Base-by-base conservation (phyloP, 2,797 vertebrate genomes). In the Xyrichtys novacula region DNA sequence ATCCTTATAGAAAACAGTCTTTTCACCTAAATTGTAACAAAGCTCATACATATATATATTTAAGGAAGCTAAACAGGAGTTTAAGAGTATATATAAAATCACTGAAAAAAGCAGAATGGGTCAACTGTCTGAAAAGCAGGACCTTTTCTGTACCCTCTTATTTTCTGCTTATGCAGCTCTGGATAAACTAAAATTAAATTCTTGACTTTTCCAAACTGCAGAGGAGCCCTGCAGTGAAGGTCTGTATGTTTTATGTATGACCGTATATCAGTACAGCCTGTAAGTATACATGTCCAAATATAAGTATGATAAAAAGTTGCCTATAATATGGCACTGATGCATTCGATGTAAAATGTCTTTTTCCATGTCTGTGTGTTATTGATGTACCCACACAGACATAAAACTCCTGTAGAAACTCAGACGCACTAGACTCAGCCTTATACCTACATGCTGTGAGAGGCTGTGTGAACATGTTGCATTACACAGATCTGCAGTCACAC, bases 401-500 rank as follows among this genome's bases (percentile, higher is more conserved):
- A 26, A 78, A 9, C 22, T 34, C 20, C 38, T 15, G 8, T 54
- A 5, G 20, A 61, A 46, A 58, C 34, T 11, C 40, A 34, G 17
- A n/a, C 34, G 16, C 34, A 15, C 12, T 26, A 48, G 20, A 47
- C 57, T 65, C 56, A 50, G 1, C 69, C 28, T 52, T 12, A 34
- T 64, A 73, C n/a, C 29, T 68, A 10, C 7, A 31, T 31, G 31
- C 54, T 53, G 49, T 5, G n/a, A 59, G 57, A 63, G 23, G 48
- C 58, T 56, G 57, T 69, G 70, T 49, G 12, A 53, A 36, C 31
- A 8, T 67, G 62, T 74, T 28, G 74, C 28, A 76, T 4, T 36
- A 47, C 34, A 84, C 58, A 84, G 48, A 56, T 71, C 56, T 77
- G 46, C 28, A 81, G 43, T 71, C 71, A 62, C 59, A 61, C 63